Evolutionary conservation across 2,888 invertebrate species (phyloP).

Genomic region (Teinopalpus imperialis): DNA sequence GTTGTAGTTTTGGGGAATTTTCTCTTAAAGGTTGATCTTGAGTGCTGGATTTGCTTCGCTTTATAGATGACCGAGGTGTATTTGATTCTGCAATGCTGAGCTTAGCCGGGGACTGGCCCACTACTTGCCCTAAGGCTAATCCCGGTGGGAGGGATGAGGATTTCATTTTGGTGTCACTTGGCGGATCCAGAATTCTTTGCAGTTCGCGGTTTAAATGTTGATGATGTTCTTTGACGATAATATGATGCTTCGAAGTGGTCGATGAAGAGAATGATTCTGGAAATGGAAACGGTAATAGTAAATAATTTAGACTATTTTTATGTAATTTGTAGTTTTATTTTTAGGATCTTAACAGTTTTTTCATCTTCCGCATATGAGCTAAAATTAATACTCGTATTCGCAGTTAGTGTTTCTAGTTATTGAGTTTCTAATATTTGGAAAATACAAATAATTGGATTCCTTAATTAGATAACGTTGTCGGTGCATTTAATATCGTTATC

Average conservation of each 20-base stretch:
- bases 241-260: constrained; percentile 71
- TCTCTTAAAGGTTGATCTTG: constrained; percentile 69
- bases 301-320: too few relatives aligned
- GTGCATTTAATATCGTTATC: too few relatives aligned
- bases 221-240: constrained; percentile 66
- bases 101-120: constrained; percentile 75
- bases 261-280: constrained; percentile 80
- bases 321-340: too few relatives aligned
- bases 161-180: constrained; percentile 81
- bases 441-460: too few relatives aligned
- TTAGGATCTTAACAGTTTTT: too few relatives aligned
- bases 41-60: constrained; percentile 75
- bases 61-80: constrained; percentile 71
- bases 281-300: constrained; percentile 36
- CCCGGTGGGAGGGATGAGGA: constrained; percentile 85
- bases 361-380: too few relatives aligned
- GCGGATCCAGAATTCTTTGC: constrained; percentile 63
- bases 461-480: too few relatives aligned
- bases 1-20: constrained; percentile 49
- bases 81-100: constrained; percentile 73
- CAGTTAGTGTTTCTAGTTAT: too few relatives aligned
- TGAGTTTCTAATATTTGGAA: too few relatives aligned
- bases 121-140: constrained; percentile 74
- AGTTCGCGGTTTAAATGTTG: constrained; percentile 63
- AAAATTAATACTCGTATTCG: too few relatives aligned